Evolutionary conservation across 1,140 invertebrate species (phyloP), one percentile per base, ranked within the genome.

Genomic region (Ericerus pela): DNA sequence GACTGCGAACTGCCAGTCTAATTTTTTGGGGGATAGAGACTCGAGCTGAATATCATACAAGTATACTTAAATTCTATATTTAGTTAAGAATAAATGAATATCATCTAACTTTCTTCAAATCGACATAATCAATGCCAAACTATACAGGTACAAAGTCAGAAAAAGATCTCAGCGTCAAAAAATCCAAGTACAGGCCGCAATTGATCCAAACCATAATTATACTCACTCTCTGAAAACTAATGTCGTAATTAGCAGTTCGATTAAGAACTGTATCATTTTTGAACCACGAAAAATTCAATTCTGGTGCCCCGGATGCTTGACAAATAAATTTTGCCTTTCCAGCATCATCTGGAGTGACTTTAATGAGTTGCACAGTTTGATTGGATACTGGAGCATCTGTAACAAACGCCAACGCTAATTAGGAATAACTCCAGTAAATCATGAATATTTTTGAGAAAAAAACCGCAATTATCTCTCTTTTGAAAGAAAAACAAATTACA

Each of bases 361-460:
- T 90, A 53, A 79, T 74, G 59, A 84, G 76, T 60, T 79, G 74
- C 6, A 86, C 84, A 8, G 85, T 79, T 58, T 81, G 80, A 67
- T 89, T 83, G 71, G 96, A 89, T 70, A 88, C 82, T 0, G 92
- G 92, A 64, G 82, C 79, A 75, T 88, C 88, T 91, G 70, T n/a
- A n/a, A n/a, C n/a, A n/a, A n/a, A n/a, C n/a, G n/a, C n/a, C n/a
- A n/a, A n/a, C n/a, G n/a, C n/a, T n/a, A n/a, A n/a, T n/a, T n/a
- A n/a, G n/a, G n/a, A n/a, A n/a, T n/a, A n/a, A n/a, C n/a, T n/a
- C n/a, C n/a, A n/a, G n/a, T n/a, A n/a, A n/a, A n/a, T n/a, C n/a
- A n/a, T n/a, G n/a, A n/a, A n/a, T n/a, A n/a, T n/a, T n/a, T n/a
- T n/a, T n/a, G n/a, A n/a, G n/a, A n/a, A n/a, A n/a, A n/a, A n/a